Evolutionary conservation across 2,888 invertebrate species (phyloP).

Genomic region (Iphiclides podalirius): DNA sequence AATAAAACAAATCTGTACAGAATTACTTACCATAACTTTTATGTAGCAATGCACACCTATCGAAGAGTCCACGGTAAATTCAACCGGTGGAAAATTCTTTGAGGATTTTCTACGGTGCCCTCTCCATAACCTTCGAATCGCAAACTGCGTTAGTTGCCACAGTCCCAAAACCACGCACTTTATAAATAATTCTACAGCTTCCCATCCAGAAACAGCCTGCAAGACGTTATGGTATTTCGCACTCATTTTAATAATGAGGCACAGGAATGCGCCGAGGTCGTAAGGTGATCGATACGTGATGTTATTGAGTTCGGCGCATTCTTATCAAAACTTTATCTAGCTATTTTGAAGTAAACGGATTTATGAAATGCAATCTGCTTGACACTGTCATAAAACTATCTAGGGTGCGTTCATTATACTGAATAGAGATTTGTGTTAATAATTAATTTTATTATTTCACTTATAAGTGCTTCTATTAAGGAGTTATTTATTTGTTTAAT

Average conservation of each 20-base stretch:
- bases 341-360: constrained; percentile 43
- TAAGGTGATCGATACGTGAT: constrained; percentile 39
- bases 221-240: constrained; percentile 49
- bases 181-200: constrained; percentile 56
- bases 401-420: constrained; percentile 10
- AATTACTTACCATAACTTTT: constrained; percentile 61
- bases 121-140: constrained; percentile 62
- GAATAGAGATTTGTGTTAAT: neutral
- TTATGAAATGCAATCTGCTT: constrained; percentile 23
- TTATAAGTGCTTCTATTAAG: too few species aligned
- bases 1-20: constrained; percentile 1
- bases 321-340: constrained; percentile 47
- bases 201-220: constrained; percentile 60
- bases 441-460: too few species aligned
- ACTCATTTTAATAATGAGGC: constrained; percentile 42
- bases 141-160: constrained; percentile 60
- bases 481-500: too few species aligned
- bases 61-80: constrained; percentile 64
- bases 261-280: constrained; percentile 49
- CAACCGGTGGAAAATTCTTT: constrained; percentile 47
- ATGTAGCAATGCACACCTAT: constrained; percentile 70
- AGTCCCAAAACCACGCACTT: constrained; percentile 58
- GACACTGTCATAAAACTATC: constrained; percentile 11
- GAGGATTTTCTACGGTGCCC: constrained; percentile 55
- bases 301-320: constrained; percentile 34